A percentile compares a stretch with the other conserved stretches of the same genome.
These are phyloP conservation scores for Apamea epomidion DNA, from an alignment of 2,888 invertebrate genomes.

Conservation along the genomic window DNA sequence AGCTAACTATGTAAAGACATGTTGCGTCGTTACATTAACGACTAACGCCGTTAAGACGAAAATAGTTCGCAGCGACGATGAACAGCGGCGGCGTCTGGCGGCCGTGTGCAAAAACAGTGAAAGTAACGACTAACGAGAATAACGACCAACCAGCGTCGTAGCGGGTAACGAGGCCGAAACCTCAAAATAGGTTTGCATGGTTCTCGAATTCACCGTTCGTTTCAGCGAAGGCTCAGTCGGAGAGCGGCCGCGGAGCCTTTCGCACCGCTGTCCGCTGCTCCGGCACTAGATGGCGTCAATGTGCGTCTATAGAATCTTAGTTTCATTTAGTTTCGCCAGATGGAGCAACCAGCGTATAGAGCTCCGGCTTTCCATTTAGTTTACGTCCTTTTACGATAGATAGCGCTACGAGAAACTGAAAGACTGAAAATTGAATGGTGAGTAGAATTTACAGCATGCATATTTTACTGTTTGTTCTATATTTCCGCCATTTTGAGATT, in stretches of 20 bases:
- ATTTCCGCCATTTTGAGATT: neutral
- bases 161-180: conserved; percentile 75
- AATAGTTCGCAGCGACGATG: conserved; percentile 64
- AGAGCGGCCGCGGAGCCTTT: conserved; percentile 80
- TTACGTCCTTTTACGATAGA: conserved; percentile 75
- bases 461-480: neutral
- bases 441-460: conserved; percentile 31
- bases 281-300: conserved; percentile 79
- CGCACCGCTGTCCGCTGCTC: conserved; percentile 70
- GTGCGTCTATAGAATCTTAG: conserved; percentile 66
- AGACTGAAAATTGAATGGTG: conserved; percentile 73
- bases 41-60: conserved; percentile 59
- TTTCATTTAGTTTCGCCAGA: conserved; percentile 76
- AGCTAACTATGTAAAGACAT: conserved; percentile 18
- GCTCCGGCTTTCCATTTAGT: conserved; percentile 56
- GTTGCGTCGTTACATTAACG: conserved; percentile 61
- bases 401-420: conserved; percentile 75
- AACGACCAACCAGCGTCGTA: conserved; percentile 79
- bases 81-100: conserved; percentile 62
- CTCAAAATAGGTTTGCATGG: conserved; percentile 74
- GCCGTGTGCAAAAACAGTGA: conserved; percentile 61
- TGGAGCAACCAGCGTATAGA: conserved; percentile 73
- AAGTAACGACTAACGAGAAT: conserved; percentile 82
- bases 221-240: conserved; percentile 80
- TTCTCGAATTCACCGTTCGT: conserved; percentile 77